These are phyloP conservation scores for Coelopa frigida DNA, from an alignment of 1,140 invertebrate species.

Conservation along the genomic window DNA sequence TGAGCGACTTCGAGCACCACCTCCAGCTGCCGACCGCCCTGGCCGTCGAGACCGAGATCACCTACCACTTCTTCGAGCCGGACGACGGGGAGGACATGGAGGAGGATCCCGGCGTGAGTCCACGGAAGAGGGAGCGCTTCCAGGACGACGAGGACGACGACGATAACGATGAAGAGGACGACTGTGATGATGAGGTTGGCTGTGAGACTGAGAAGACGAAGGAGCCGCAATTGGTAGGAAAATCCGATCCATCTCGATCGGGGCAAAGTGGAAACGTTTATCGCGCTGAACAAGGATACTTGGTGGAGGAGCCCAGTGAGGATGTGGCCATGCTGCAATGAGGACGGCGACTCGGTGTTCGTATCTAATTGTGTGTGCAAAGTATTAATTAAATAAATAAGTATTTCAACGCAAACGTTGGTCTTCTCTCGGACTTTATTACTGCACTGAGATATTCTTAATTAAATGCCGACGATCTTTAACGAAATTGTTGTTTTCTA, in stretches of 20 bases:
- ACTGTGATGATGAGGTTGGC: not conserved
- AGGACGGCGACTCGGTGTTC: too few relatives aligned
- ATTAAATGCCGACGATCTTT: too few relatives aligned
- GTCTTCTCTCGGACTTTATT: too few relatives aligned
- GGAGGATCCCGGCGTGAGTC: not conserved
- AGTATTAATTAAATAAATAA: too few relatives aligned
- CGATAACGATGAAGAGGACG: not conserved
- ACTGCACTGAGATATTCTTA: too few relatives aligned
- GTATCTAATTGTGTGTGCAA: too few relatives aligned
- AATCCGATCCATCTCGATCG: too few relatives aligned
- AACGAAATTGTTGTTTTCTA: too few relatives aligned
- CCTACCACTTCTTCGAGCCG: not conserved
- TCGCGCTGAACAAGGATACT: slow-evolving; percentile 23
- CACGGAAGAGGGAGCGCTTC: slow-evolving; percentile 10
- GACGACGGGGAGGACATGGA: slow-evolving; percentile 4
- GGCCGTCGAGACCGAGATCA: not conserved
- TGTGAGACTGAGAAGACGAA: not conserved
- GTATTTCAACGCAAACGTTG: too few relatives aligned
- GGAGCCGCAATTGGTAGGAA: too few relatives aligned
- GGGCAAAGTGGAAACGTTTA: slow-evolving; percentile 19
- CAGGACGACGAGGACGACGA: not conserved
- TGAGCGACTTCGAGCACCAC: slow-evolving; percentile 18
- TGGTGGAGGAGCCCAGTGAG: slow-evolving; percentile 32
- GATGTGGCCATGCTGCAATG: slow-evolving; percentile 6
- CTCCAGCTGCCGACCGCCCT: slow-evolving; percentile 7